These are phyloP conservation scores for Paedocypris micromegethes DNA, from an alignment of 2,797 vertebrate species.

Conservation along the genomic window DNA sequence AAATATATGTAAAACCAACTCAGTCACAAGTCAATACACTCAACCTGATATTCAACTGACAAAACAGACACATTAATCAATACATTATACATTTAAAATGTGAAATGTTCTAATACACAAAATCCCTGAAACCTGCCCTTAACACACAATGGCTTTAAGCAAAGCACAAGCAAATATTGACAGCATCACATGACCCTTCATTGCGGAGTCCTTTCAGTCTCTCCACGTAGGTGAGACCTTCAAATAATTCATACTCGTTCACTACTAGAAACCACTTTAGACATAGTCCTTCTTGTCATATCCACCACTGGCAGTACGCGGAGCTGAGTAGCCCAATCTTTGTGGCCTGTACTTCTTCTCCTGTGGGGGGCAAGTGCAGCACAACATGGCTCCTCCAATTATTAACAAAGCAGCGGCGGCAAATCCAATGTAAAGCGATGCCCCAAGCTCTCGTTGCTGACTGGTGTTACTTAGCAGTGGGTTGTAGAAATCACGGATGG, in stretches of 20 bases:
- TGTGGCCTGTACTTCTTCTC: slow-evolving; percentile 77
- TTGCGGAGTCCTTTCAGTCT: slow-evolving; percentile 65
- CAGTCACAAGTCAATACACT: too few relatives aligned
- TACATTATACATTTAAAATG: background rate
- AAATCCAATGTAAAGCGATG: slow-evolving; percentile 86
- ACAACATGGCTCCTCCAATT: slow-evolving; percentile 84
- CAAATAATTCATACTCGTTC: slow-evolving; percentile 11
- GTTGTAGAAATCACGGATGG: slow-evolving; percentile 86
- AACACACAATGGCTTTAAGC: slow-evolving; percentile 5
- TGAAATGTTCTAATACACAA: slow-evolving; percentile 6
- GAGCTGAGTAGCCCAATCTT: slow-evolving; percentile 80
- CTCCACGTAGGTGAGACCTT: slow-evolving; percentile 19
- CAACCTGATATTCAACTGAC: background rate
- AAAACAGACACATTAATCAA: background rate
- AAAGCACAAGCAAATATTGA: slow-evolving; percentile 42
- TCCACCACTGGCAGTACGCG: slow-evolving; percentile 68
- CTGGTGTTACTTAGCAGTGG: slow-evolving; percentile 50
- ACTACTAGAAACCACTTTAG: slow-evolving; percentile 54
- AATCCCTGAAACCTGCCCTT: slow-evolving; percentile 7
- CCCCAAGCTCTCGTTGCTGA: slow-evolving; percentile 81
- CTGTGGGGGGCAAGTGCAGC: slow-evolving; percentile 83
- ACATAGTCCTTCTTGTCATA: slow-evolving; percentile 94
- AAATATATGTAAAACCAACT: too few relatives aligned
- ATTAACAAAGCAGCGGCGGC: slow-evolving; percentile 73
- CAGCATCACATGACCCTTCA: slow-evolving; percentile 60